These are phyloP conservation scores for Heteromyza rotundicornis DNA, from an alignment of 2,888 invertebrate species.

Conservation along the genomic window DNA sequence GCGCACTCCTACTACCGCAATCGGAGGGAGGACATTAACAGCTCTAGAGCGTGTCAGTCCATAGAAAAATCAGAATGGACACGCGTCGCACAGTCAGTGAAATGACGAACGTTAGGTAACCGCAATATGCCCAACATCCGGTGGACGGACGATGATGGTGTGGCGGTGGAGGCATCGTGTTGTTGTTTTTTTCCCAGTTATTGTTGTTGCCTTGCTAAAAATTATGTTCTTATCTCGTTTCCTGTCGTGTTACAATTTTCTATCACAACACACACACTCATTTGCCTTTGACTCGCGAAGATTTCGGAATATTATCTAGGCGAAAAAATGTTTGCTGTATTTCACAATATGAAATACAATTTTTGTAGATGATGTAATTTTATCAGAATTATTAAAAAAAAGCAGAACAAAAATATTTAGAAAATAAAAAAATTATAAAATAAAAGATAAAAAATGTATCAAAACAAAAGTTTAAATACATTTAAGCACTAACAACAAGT, in stretches of 20 bases:
- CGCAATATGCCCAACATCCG: conserved; percentile 54
- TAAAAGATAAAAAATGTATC: no score
- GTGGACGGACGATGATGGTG: conserved; percentile 29
- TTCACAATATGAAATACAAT: no score
- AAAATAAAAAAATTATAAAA: no score
- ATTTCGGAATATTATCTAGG: not conserved
- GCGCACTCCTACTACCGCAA: not conserved
- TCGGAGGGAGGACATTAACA: conserved; percentile 7
- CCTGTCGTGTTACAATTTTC: conserved; percentile 63
- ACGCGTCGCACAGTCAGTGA: conserved; percentile 48
- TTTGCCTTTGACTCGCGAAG: no score
- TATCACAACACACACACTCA: conserved; percentile 56
- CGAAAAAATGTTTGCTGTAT: no score
- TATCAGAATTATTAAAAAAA: no score
- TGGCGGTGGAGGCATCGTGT: not conserved
- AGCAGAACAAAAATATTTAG: no score
- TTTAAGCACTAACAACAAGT: no score
- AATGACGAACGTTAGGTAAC: conserved; percentile 53
- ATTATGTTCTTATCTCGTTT: conserved; percentile 63
- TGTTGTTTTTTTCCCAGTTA: no score
- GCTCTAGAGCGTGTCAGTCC: conserved; percentile 9
- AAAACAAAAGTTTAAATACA: no score
- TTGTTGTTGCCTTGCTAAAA: conserved; percentile 35
- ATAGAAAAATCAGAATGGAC: conserved; percentile 3
- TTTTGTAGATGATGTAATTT: no score